These are phyloP conservation scores for Carassius auratus DNA, from an alignment of 2,113 vertebrate species.

Conservation along the genomic window DNA sequence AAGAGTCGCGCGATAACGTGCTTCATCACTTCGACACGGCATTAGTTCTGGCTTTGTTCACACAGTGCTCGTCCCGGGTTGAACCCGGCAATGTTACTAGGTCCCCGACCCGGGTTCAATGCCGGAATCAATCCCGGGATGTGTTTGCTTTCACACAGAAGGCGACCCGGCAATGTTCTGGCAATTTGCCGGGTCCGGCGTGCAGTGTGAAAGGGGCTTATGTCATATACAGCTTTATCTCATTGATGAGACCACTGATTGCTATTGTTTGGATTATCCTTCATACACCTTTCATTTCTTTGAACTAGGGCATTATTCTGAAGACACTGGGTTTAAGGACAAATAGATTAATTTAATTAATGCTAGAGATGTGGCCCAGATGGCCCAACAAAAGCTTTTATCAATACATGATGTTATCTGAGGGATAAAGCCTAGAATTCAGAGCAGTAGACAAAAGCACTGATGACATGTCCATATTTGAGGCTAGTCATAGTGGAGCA, in stretches of 20 bases:
- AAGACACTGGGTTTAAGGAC: slow-evolving; percentile 23
- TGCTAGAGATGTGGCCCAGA: slow-evolving; percentile 42
- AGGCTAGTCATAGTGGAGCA: background rate
- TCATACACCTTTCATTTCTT: slow-evolving; percentile 33
- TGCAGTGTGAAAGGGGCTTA: no score
- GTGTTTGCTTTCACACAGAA: no score
- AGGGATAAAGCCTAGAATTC: slow-evolving; percentile 38
- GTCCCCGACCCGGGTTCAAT: no score
- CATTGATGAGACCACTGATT: background rate
- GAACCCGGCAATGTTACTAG: no score
- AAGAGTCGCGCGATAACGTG: no score
- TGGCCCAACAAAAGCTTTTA: slow-evolving; percentile 39
- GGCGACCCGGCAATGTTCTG: no score
- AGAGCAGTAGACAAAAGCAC: slow-evolving; percentile 24
- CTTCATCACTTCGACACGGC: no score
- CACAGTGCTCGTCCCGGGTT: no score
- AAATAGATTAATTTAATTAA: slow-evolving; percentile 56
- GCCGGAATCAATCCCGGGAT: no score
- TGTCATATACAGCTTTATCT: background rate
- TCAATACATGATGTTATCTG: slow-evolving; percentile 55
- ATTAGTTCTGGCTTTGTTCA: no score
- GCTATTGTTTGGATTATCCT: background rate
- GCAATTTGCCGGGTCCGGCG: no score
- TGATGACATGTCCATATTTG: slow-evolving; percentile 22
- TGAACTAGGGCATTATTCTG: slow-evolving; percentile 7